Evolutionary conservation across 2,797 vertebrate species (phyloP), one percentile per base, ranked within the genome.

Genomic region (Euthynnus affinis): DNA sequence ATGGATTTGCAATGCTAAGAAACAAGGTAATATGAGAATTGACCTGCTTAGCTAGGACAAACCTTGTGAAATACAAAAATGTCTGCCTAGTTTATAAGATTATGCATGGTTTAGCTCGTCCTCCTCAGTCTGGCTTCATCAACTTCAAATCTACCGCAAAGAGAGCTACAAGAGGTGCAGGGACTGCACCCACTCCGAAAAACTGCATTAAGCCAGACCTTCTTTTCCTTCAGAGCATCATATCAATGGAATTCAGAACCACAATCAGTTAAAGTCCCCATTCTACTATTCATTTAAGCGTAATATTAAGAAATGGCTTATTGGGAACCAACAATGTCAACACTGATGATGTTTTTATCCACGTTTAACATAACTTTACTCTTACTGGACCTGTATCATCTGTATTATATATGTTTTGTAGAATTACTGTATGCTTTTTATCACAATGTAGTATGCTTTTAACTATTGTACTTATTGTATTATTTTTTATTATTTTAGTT

Each of bases 61-160:
- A 9, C 34, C 34, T 37, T 9, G 9, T 37, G 8, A 37, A 42
- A 42, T 37, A 37, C 9, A 37, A 37, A 37, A 37, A 42, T 42
- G 40, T 42, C 63, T 60, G 53, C n/a, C 58, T 29, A 44, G 23
- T 65, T 63, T 63, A 65, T 48, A 73, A 61, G 53, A 76, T 69
- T 51, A 52, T 32, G 14, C 25, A 57, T 7, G 12, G 27, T 65
- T 72, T 58, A 53, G 65, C 42, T 60, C 44, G 23, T 62, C 62
- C 69, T 59, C 32, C 42, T 67, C 32, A 58, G 58, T 55, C 58
- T 63, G 46, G 29, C 17, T 72, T 78, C 46, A 65, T 78, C 27
- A 64, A 37, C 32, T 37, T 60, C 6, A 69, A 60, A 70, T 61
- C 51, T 14, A 15, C 58, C 9, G 22, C 53, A 59, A 60, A 49